Conservation (phyloP, 2,888 invertebrate species). For the Prenolepis imparis region DNA sequence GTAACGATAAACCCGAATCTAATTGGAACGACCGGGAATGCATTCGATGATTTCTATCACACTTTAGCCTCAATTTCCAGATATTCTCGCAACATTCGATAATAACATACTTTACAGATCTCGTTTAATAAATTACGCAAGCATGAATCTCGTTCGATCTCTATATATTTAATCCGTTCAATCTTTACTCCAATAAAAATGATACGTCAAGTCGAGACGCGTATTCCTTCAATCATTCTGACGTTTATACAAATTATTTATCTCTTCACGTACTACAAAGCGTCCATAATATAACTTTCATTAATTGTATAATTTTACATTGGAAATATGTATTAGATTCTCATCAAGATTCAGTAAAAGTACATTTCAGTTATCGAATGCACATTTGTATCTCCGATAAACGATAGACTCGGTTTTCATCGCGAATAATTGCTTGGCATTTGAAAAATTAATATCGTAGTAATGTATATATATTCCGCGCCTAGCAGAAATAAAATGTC, state of each 20-base stretch:
- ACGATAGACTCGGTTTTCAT: background rate
- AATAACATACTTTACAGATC: background rate
- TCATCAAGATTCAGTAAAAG: constrained; percentile 4
- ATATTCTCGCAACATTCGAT: constrained; percentile 11
- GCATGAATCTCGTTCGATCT: constrained; percentile 18
- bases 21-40: background rate
- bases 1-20: background rate
- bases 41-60: constrained; percentile 7
- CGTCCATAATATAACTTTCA: background rate
- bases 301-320: background rate
- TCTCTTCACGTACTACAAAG: background rate
- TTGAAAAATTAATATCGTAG: constrained; percentile 10
- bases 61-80: constrained; percentile 24
- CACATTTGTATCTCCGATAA: background rate
- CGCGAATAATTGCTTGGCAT: constrained; percentile 4
- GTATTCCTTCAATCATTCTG: background rate
- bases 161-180: constrained; percentile 31
- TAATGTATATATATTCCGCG: background rate
- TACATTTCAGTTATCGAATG: background rate
- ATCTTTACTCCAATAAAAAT: constrained; percentile 15
- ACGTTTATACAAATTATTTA: constrained; percentile 21
- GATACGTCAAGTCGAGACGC: background rate
- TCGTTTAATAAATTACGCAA: constrained; percentile 33
- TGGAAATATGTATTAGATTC: background rate
- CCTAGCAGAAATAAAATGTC: background rate